Evolutionary conservation across 2,888 invertebrate genomes (phyloP).

Genomic region (Brassicogethes aeneus): DNA sequence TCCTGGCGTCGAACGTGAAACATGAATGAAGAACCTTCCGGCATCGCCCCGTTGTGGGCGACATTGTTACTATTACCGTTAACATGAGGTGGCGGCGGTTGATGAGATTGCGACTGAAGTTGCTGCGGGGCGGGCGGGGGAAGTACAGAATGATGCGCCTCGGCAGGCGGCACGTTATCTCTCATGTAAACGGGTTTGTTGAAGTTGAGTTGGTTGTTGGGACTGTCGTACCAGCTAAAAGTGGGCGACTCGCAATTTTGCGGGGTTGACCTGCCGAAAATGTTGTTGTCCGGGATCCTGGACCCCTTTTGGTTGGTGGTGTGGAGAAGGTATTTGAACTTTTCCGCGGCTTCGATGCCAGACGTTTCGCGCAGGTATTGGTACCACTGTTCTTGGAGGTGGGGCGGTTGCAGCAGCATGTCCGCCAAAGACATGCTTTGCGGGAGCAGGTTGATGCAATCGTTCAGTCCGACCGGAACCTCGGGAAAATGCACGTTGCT

Average conservation of each 20-base stretch:
- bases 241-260: conserved; percentile 29
- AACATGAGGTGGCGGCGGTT: too few relatives aligned
- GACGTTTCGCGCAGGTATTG: conserved; percentile 45
- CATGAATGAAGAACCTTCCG: too few relatives aligned
- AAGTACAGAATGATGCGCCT: too few relatives aligned
- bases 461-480: conserved; percentile 30
- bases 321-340: conserved; percentile 40
- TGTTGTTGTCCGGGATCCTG: conserved; percentile 21
- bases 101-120: too few relatives aligned
- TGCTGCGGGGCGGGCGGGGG: too few relatives aligned
- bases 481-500: conserved; percentile 51
- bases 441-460: conserved; percentile 43
- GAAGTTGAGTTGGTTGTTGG: conserved; percentile 33
- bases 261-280: conserved; percentile 22
- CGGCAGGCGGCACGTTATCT: too few relatives aligned
- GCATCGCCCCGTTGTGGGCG: too few relatives aligned
- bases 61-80: too few relatives aligned
- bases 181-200: conserved; percentile 35
- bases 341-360: conserved; percentile 49
- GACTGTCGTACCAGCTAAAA: conserved; percentile 34
- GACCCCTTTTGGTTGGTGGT: conserved; percentile 28
- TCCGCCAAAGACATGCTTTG: conserved; percentile 49
- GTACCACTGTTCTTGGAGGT: conserved; percentile 43
- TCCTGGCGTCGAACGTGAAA: too few relatives aligned
- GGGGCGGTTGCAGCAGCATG: conserved; percentile 44